Conservation (phyloP, 2,113 vertebrate genomes). For the Tragelaphus imberbis region DNA sequence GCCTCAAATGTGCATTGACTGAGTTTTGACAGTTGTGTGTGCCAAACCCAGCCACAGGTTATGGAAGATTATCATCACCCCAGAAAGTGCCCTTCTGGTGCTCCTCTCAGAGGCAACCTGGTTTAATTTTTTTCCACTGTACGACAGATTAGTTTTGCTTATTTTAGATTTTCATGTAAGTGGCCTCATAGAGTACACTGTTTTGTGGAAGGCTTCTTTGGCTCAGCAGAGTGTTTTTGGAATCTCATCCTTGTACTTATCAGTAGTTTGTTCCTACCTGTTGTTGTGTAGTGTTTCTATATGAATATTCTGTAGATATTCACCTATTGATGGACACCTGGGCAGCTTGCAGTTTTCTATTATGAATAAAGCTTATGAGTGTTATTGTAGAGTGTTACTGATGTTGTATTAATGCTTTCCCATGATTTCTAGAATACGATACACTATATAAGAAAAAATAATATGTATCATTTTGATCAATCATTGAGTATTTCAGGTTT, state of each 20-base stretch:
- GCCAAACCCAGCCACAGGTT: background rate
- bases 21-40: background rate
- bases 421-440: background rate
- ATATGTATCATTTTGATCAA: background rate
- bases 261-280: background rate
- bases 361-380: background rate
- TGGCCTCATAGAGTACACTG: background rate
- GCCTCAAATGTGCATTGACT: background rate
- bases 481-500: background rate
- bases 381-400: background rate
- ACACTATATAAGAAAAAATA: background rate
- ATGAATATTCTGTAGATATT: background rate
- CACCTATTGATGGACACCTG: background rate
- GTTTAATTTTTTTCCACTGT: background rate
- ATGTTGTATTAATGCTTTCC: background rate
- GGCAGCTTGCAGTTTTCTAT: background rate
- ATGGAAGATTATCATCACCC: background rate
- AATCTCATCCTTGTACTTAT: background rate
- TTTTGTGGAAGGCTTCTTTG: background rate
- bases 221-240: background rate
- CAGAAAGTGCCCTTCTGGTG: background rate
- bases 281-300: background rate
- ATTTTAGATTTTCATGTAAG: background rate
- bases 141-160: background rate
- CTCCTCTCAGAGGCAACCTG: background rate